Conservation (phyloP, 2,888 invertebrate species). For the Drosophila mimetica region DNA sequence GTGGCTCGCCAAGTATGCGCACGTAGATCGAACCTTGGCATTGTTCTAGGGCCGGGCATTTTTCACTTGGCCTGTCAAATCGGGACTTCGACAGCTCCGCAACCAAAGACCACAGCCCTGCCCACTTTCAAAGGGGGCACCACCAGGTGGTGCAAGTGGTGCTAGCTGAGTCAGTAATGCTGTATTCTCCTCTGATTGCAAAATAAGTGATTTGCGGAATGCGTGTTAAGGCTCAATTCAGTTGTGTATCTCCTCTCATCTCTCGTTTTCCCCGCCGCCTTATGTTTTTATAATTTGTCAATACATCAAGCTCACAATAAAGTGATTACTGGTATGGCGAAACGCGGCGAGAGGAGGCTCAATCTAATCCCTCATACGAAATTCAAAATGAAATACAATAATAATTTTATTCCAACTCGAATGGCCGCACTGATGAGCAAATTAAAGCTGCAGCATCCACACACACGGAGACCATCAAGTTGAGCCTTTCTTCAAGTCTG, state of each 20-base stretch:
- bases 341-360: not conserved
- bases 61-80: constrained; percentile 81
- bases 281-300: constrained; percentile 75
- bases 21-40: constrained; percentile 52
- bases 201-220: constrained; percentile 73
- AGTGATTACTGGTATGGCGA: constrained; percentile 60
- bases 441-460: constrained; percentile 61
- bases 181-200: constrained; percentile 63
- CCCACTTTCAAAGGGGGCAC: constrained; percentile 16
- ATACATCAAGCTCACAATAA: constrained; percentile 75
- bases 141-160: constrained; percentile 15
- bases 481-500: constrained; percentile 12
- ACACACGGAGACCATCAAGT: constrained; percentile 6
- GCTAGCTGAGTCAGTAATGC: not conserved
- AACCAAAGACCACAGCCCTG: constrained; percentile 52
- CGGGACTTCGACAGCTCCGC: constrained; percentile 77
- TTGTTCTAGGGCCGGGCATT: constrained; percentile 66
- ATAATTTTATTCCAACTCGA: constrained; percentile 74
- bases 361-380: constrained; percentile 29
- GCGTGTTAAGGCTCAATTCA: constrained; percentile 76
- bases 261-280: constrained; percentile 4
- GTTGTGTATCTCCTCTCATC: constrained; percentile 24
- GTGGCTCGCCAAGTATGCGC: constrained; percentile 58
- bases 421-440: constrained; percentile 66
- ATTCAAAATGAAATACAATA: constrained; percentile 67